Base-by-base conservation (phyloP, 1,140 invertebrate species). In the Drosophila sproati region DNA sequence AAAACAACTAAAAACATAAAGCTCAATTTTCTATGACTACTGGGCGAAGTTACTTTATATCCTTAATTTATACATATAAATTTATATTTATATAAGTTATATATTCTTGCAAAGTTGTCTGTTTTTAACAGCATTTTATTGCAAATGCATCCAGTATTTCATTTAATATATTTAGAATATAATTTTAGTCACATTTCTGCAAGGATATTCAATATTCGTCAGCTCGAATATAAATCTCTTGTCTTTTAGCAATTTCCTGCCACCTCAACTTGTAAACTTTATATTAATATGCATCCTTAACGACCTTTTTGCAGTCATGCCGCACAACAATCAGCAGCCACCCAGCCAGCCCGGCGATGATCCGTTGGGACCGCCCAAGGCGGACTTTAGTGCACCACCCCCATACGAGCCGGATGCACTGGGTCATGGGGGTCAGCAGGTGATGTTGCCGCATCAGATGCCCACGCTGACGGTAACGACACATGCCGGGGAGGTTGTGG, bases 361-460 rank as follows among this genome's bases (percentile, higher is more conserved):
- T 66, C 95, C 95, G 59, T 94, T 97, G 77, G 96, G 96, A 51
- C 96, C 96, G 6, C 96, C 96, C 1, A 96, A 96, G 85, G 94
- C 95, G 12, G 96, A 97, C 85, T 97, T 96, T 92, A 96, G 96
- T 55, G 96, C 96, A 54, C 97, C 97, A 31, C 97, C 97, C 3
- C 96, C 96, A 2, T 98, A 98, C 91, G 92, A 92, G 62, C 64
- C 83, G 2, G 87, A 79, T 12, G 77, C 59, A 55, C 39, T 43
- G 2, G 73, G 63, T 28, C 54, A 52, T 20, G 73, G 69, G 7
- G 83, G 80, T 8, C 66, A 82, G 41, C 85, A 88, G 68, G 60
- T 80, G 37, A 28, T 50, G 1, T 3, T 68, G 76, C 37, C 70
- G 48, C 66, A 68, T 50, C 85, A 63, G 59, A 31, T 78, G 68